Percentiles rank a stretch among this genome's conserved stretches.
Conservation (phyloP, 2,113 vertebrate species). For the Nothocercus julius region DNA sequence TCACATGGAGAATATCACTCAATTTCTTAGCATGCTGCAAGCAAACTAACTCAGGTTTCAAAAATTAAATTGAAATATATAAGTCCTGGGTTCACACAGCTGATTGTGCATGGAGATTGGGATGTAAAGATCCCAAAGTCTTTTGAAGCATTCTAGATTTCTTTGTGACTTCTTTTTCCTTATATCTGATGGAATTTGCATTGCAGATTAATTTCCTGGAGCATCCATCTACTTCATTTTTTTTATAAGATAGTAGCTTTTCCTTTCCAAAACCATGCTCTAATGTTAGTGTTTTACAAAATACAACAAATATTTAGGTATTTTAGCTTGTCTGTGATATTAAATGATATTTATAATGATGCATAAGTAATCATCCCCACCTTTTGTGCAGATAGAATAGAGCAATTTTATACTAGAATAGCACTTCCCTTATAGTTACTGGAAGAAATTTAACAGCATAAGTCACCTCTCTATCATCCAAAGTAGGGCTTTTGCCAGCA, state of each 20-base stretch:
- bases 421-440: neutral
- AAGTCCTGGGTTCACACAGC: neutral
- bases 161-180: neutral
- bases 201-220: neutral
- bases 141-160: neutral
- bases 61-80: neutral
- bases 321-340: neutral
- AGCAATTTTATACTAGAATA: neutral
- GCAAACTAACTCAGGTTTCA: neutral
- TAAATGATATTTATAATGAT: neutral
- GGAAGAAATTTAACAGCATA: neutral
- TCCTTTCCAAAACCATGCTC: neutral
- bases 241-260: neutral
- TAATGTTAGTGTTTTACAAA: neutral
- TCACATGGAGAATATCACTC: neutral
- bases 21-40: neutral
- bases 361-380: neutral
- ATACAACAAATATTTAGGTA: neutral
- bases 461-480: conserved; percentile 13
- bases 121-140: neutral
- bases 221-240: neutral
- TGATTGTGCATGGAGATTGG: neutral
- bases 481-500: conserved; percentile 22
- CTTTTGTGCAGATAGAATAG: neutral
- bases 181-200: neutral